Evolutionary conservation across 2,113 vertebrate genomes (phyloP).

Genomic region (Neodontobutis hainanensis): DNA sequence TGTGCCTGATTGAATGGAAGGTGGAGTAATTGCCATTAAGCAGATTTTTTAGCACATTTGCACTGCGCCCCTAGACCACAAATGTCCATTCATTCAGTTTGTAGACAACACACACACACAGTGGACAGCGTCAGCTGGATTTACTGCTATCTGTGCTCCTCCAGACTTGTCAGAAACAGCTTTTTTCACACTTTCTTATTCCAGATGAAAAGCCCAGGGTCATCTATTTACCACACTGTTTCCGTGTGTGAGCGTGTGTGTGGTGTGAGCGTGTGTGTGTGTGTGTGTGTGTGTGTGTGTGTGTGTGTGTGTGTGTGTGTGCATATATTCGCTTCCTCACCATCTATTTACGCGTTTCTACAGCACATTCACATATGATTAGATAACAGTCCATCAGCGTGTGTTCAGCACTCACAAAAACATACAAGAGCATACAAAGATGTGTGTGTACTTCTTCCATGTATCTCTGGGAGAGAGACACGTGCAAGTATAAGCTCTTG

Average conservation of each 20-base stretch:
- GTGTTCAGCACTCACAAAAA: conserved; percentile 15
- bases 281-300: no score
- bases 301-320: conserved; percentile 18
- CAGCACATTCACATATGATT: conserved; percentile 28
- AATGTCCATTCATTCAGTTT: conserved; percentile 53
- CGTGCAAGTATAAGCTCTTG: conserved; percentile 25
- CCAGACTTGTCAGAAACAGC: conserved; percentile 26
- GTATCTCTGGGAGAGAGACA: background rate
- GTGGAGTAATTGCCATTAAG: conserved; percentile 71
- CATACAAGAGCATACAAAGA: conserved; percentile 15
- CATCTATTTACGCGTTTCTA: conserved; percentile 48
- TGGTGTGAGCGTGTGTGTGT: background rate
- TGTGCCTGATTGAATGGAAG: conserved; percentile 69
- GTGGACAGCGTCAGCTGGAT: conserved; percentile 39
- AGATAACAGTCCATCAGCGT: conserved; percentile 29
- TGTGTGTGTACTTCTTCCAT: conserved; percentile 7
- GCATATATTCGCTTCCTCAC: conserved; percentile 40
- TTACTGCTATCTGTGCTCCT: conserved; percentile 44
- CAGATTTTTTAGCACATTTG: conserved; percentile 48
- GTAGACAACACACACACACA: conserved; percentile 46
- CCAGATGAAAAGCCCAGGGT: conserved; percentile 48
- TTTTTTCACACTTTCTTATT: conserved; percentile 42
- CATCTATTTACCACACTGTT: conserved; percentile 50
- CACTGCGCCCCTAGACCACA: conserved; percentile 48
- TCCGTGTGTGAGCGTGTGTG: conserved; percentile 33